A percentile compares a stretch with the other conserved stretches of the same genome.
These are phyloP conservation scores for Festucalex cinctus DNA, from an alignment of 2,113 vertebrate genomes.

Conservation along the genomic window DNA sequence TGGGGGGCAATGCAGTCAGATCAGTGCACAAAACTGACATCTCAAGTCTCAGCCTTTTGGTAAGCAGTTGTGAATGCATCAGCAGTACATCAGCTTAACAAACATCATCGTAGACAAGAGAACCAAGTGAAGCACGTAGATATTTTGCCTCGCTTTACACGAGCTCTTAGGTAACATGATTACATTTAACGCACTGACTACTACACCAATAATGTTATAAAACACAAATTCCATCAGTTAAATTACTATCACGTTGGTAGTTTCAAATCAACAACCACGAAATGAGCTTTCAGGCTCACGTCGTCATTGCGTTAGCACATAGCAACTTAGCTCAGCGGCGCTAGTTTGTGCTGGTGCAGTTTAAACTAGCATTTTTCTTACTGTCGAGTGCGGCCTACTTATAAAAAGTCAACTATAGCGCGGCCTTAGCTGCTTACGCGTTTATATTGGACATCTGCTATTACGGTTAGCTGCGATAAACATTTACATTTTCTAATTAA, in stretches of 20 bases:
- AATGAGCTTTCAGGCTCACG: background rate
- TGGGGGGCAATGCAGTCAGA: background rate
- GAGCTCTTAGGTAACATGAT: background rate
- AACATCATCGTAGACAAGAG: conserved; percentile 28
- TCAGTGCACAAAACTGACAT: background rate
- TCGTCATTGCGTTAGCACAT: conserved; percentile 2
- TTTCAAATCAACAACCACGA: background rate
- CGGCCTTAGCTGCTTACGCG: background rate
- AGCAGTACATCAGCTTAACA: conserved; percentile 49
- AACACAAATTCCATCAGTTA: background rate
- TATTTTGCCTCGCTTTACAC: background rate
- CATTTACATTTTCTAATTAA: background rate
- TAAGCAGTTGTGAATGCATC: conserved; percentile 49
- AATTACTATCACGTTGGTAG: background rate
- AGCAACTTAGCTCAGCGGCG: conserved; percentile 4
- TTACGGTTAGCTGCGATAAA: accelerated
- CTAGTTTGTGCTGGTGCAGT: accelerated
- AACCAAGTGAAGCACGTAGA: background rate
- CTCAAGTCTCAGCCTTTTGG: conserved; percentile 64
- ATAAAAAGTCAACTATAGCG: accelerated
- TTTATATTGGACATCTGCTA: accelerated
- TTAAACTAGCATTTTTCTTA: conserved; percentile 10
- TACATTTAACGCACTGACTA: background rate
- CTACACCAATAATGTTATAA: background rate
- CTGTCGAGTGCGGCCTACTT: accelerated